Evolutionary conservation across 2,113 vertebrate species (phyloP).

Genomic region (Pavo muticus): DNA sequence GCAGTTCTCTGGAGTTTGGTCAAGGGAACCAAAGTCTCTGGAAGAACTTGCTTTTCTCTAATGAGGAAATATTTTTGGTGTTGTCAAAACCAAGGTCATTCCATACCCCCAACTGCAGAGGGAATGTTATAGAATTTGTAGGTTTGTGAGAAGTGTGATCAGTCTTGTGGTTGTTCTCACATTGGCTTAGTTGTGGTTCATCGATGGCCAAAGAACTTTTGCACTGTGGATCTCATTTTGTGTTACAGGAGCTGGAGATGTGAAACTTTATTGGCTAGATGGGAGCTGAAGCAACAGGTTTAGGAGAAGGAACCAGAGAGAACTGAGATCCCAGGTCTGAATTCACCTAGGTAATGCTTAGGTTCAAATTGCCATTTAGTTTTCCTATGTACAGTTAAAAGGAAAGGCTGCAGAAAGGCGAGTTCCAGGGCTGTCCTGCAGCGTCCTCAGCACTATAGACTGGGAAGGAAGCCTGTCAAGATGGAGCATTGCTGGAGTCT

Average conservation of each 20-base stretch:
- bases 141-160: neutral
- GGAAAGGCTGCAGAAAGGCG: neutral
- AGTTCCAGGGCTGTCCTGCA: neutral
- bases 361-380: neutral
- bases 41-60: neutral
- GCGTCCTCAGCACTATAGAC: neutral
- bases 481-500: neutral
- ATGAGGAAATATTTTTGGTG: neutral
- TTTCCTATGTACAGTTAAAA: neutral
- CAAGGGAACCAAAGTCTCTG: neutral
- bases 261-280: neutral
- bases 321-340: neutral
- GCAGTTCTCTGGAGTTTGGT: neutral
- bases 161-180: neutral
- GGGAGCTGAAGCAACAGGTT: neutral
- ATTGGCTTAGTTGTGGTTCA: neutral
- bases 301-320: neutral
- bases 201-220: neutral
- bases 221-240: neutral
- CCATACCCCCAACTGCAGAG: no score
- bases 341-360: neutral
- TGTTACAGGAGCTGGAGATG: neutral
- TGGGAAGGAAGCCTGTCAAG: neutral
- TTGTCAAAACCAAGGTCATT: neutral
- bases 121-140: neutral